These are phyloP conservation scores for Tympanoctomys barrerae DNA, from an alignment of 2,797 vertebrate species.

Conservation along the genomic window DNA sequence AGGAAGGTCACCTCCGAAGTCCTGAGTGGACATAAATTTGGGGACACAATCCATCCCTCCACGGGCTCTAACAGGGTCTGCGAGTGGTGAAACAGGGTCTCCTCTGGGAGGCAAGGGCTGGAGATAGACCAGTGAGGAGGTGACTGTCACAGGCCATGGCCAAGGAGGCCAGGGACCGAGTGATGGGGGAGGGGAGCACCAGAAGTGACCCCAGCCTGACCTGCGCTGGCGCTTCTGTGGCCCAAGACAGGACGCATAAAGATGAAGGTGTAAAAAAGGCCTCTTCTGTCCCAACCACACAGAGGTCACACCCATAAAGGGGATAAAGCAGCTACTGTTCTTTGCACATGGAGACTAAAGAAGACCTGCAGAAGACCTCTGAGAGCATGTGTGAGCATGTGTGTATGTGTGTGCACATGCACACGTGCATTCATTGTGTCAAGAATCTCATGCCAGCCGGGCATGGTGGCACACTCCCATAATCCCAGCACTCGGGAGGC, in stretches of 20 bases:
- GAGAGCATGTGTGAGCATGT: background rate
- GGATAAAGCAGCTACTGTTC: background rate
- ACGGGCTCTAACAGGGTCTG: background rate
- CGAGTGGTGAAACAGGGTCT: background rate
- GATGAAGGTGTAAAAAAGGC: background rate
- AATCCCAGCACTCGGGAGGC: too few species aligned
- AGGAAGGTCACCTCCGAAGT: background rate
- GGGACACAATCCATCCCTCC: background rate
- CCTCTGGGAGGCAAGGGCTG: background rate
- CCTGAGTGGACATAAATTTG: background rate
- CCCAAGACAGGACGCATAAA: background rate
- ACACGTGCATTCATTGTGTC: background rate
- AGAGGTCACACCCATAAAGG: background rate
- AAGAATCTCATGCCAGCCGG: background rate
- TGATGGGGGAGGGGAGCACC: background rate
- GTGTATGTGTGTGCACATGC: too few species aligned
- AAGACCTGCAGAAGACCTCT: background rate
- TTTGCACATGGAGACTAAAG: background rate
- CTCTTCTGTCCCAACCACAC: background rate
- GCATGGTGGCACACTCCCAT: too few species aligned
- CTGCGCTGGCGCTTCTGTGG: background rate
- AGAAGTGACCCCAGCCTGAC: background rate
- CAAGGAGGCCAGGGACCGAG: accelerated
- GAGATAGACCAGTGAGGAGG: background rate
- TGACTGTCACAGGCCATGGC: background rate